phyloP scores from a whole-genome alignment of 2,113 vertebrate species.

The Antigone vipio region DNA sequence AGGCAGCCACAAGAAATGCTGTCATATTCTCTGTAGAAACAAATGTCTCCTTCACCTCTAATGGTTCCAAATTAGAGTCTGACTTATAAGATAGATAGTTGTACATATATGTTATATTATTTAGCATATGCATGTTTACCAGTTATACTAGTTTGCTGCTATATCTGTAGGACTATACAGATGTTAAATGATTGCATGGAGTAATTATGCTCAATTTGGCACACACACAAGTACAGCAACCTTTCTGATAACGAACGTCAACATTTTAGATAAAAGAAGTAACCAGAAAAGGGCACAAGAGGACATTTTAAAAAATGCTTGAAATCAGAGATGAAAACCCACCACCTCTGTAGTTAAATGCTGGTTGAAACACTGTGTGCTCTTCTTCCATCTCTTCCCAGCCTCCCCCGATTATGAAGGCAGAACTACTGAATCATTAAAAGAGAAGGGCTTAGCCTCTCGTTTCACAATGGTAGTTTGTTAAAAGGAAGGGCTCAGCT shows the following conservation, averaged over 20 bases:
- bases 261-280: background rate
- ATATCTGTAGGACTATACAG: background rate
- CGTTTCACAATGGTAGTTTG: constrained; percentile 42
- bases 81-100: background rate
- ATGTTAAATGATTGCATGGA: background rate
- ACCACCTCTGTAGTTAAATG: background rate
- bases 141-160: background rate
- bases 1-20: background rate
- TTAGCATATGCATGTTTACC: background rate
- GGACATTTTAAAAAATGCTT: background rate
- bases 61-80: background rate
- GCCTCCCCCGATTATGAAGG: background rate
- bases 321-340: constrained; percentile 25
- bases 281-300: background rate
- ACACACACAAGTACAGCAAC: background rate
- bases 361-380: background rate
- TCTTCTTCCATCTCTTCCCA: background rate
- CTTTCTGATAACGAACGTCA: background rate
- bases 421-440: constrained; percentile 15
- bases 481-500: constrained; percentile 57
- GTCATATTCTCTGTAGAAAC: background rate
- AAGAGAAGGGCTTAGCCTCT: constrained; percentile 48
- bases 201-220: background rate
- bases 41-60: background rate
- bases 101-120: background rate